Evolutionary conservation across 2,797 vertebrate species (phyloP).

Genomic region (Acipenser oxyrinchus): DNA sequence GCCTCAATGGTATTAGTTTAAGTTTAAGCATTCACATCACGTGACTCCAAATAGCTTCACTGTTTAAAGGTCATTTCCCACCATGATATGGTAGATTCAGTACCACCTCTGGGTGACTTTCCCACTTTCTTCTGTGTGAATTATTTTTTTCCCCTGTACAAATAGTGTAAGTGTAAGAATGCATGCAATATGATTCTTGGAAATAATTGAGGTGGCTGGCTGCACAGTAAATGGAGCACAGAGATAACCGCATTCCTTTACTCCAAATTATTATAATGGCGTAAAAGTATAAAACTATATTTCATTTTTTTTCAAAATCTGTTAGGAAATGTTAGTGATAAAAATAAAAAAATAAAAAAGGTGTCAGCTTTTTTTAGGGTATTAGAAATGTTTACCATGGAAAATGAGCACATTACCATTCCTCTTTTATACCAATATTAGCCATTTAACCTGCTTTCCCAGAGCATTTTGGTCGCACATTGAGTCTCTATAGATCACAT

Average conservation of each 20-base stretch:
- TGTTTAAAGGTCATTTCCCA: background rate
- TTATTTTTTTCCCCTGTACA: background rate
- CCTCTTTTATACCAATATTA: too few relatives aligned
- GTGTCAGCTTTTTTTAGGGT: too few relatives aligned
- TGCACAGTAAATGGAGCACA: background rate
- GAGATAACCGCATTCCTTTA: background rate
- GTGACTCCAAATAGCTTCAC: background rate
- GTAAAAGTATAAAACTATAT: too few relatives aligned
- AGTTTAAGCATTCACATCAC: background rate
- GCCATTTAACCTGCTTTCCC: too few relatives aligned
- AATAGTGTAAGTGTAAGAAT: background rate
- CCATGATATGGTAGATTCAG: background rate
- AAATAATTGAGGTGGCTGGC: too few relatives aligned
- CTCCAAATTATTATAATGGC: background rate
- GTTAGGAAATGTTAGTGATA: too few relatives aligned
- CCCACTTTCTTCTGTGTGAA: background rate
- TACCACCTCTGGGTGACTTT: constrained; percentile 4
- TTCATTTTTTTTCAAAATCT: too few relatives aligned
- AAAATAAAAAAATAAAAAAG: too few relatives aligned
- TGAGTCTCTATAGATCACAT: too few relatives aligned
- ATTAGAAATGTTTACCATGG: too few relatives aligned
- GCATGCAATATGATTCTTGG: background rate
- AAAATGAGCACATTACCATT: too few relatives aligned
- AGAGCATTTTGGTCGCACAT: too few relatives aligned
- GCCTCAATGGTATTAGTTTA: background rate